A percentile compares a stretch with the other conserved stretches of the same genome.
These are phyloP conservation scores for Plebejus melissa DNA, from an alignment of 2,888 invertebrate genomes.

Conservation along the genomic window DNA sequence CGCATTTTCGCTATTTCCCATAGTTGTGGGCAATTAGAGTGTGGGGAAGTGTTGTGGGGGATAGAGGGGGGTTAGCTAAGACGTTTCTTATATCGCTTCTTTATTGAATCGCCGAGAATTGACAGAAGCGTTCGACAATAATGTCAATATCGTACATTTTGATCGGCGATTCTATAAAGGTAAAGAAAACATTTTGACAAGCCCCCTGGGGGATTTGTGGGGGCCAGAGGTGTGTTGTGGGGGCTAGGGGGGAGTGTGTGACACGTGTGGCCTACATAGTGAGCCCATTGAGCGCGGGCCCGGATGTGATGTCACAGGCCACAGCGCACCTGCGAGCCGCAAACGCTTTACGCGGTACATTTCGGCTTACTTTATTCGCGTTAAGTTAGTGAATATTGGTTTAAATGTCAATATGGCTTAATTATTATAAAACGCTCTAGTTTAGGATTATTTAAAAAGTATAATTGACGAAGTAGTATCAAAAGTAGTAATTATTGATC, in stretches of 20 bases:
- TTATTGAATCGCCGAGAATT: no score
- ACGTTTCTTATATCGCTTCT: no score
- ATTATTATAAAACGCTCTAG: no score
- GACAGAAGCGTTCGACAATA: no score
- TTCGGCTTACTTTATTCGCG: background rate
- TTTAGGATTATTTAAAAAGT: no score
- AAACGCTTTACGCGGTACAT: constrained; percentile 15
- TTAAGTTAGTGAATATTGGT: background rate
- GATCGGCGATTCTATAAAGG: no score
- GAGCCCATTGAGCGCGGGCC: constrained; percentile 57
- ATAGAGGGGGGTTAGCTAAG: constrained; percentile 33
- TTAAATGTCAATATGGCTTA: no score
- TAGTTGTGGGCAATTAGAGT: constrained; percentile 73
- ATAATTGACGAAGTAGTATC: no score
- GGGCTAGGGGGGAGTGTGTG: constrained; percentile 35
- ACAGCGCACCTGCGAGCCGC: constrained; percentile 56
- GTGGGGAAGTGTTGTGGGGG: constrained; percentile 42
- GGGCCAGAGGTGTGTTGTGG: background rate
- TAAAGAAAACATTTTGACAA: background rate
- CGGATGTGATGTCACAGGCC: constrained; percentile 68
- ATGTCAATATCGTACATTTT: background rate
- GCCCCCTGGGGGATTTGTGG: background rate
- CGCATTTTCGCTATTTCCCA: constrained; percentile 72
- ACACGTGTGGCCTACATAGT: constrained; percentile 76
- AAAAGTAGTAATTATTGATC: background rate